phyloP scores from a whole-genome alignment of 1,140 invertebrate species.

The Eumaeus atala region DNA sequence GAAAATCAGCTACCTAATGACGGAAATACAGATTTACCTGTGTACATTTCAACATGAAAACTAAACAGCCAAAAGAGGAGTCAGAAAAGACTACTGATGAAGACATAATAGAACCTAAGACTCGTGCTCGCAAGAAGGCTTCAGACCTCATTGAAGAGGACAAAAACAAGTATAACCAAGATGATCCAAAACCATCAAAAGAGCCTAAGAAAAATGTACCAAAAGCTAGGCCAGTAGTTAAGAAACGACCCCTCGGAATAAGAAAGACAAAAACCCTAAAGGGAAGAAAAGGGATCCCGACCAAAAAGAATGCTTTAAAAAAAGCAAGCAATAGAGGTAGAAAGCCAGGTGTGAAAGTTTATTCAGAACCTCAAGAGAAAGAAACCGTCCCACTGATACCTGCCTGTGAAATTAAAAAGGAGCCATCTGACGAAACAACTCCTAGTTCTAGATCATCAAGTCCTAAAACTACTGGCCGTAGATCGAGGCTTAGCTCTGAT shows the following conservation, averaged over 20 bases:
- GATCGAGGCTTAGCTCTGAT: constrained; percentile 63
- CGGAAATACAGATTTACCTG: constrained; percentile 53
- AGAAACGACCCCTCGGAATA: constrained; percentile 61
- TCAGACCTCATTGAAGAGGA: constrained; percentile 56
- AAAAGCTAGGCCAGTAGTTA: constrained; percentile 54
- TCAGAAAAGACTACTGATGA: constrained; percentile 63
- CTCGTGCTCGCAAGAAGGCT: constrained; percentile 62
- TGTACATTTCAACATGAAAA: constrained; percentile 72
- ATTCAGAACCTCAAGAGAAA: constrained; percentile 47
- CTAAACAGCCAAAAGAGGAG: constrained; percentile 66
- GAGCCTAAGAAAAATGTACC: constrained; percentile 50
- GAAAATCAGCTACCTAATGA: constrained; percentile 60
- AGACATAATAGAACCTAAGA: constrained; percentile 62
- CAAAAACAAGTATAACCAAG: constrained; percentile 48
- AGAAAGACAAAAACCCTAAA: constrained; percentile 63
- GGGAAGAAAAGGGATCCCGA: constrained; percentile 53
- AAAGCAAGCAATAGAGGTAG: constrained; percentile 42
- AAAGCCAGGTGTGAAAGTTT: constrained; percentile 44
- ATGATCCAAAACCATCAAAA: constrained; percentile 62
- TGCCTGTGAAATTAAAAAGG: constrained; percentile 65
- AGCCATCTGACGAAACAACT: constrained; percentile 52
- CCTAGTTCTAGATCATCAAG: constrained; percentile 67
- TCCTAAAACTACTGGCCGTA: constrained; percentile 56
- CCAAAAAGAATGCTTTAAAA: constrained; percentile 58
- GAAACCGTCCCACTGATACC: constrained; percentile 57